Conservation (phyloP, 2,888 invertebrate genomes). For the Chesias legatella region DNA sequence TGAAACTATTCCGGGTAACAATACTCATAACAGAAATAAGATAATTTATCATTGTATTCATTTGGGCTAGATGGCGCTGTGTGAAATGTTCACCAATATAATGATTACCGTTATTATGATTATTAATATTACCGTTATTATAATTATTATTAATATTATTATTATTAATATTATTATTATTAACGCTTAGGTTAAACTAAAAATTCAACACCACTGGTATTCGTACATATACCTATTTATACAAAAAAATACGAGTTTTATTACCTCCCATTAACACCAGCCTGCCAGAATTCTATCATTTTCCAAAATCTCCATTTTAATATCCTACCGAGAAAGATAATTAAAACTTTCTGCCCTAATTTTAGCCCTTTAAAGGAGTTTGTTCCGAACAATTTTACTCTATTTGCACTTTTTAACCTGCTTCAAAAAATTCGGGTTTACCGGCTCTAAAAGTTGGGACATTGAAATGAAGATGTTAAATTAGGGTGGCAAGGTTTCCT, state of each 20-base stretch:
- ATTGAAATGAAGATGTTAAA: slow-evolving; percentile 22
- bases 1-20: no score
- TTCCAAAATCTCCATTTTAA: slow-evolving; percentile 28
- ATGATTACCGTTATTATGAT: no score
- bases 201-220: no score
- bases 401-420: slow-evolving; percentile 25
- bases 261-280: slow-evolving; percentile 25
- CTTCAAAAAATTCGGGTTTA: slow-evolving; percentile 4
- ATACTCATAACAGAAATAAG: no score
- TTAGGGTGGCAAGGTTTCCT: slow-evolving; percentile 20
- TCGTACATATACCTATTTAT: no score
- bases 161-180: no score
- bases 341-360: slow-evolving; percentile 32
- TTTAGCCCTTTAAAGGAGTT: slow-evolving; percentile 31
- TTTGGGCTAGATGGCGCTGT: no score
- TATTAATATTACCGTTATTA: no score
- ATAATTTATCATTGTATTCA: no score
- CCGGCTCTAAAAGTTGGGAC: slow-evolving; percentile 25
- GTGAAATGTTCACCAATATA: no score
- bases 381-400: slow-evolving; percentile 32
- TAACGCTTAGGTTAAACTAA: no score
- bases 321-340: slow-evolving; percentile 26
- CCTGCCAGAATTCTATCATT: slow-evolving; percentile 24
- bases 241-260: background rate
- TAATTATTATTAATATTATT: no score